Evolutionary conservation across 2,888 invertebrate genomes (phyloP), one percentile per base, ranked within the genome.

Genomic region (Hemistola chrysoprasaria): DNA sequence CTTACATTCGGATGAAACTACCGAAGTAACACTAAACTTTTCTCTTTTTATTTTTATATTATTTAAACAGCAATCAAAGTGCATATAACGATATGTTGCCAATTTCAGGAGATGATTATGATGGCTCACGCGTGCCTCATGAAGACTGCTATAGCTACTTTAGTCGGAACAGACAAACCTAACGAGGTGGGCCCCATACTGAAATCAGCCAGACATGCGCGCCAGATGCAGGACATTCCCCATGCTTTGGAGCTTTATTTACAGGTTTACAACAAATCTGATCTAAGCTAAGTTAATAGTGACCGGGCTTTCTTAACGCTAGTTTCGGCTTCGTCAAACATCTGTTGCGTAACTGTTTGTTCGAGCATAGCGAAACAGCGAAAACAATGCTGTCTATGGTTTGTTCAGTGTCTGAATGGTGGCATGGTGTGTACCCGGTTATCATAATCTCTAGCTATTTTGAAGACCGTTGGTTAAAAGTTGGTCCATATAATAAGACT

Each of bases 41-140:
- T n/a, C n/a, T n/a, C n/a, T n/a, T n/a, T n/a, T 8, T 22, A 11
- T 22, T 16, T 16, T 16, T 16, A 16, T 9, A 22, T 8, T 8
- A 27, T 10, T 11, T 10, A 27, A 11, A 8, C 21, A n/a, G n/a
- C n/a, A n/a, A n/a, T n/a, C n/a, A n/a, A n/a, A n/a, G n/a, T n/a
- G n/a, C n/a, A 11, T 29, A 8, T 11, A 21, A 28, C 20, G 5
- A 11, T 22, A 22, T 10, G 20, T 5, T 16, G 16, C 16, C 16
- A 16, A 16, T 4, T 16, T 4, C 24, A 86, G 87, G 86, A 87
- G 50, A 62, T 88, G 70, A 32, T 79, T 11, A 71, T 78, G 69
- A 78, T 86, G 71, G 59, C 81, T 1, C 87, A 87, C 47, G 72
- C 76, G 0, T 78, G 79, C 46, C 65, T 87, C 6, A 63, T 79